Conservation (phyloP, 2,113 vertebrate species). For the Nycticebus coucang region DNA sequence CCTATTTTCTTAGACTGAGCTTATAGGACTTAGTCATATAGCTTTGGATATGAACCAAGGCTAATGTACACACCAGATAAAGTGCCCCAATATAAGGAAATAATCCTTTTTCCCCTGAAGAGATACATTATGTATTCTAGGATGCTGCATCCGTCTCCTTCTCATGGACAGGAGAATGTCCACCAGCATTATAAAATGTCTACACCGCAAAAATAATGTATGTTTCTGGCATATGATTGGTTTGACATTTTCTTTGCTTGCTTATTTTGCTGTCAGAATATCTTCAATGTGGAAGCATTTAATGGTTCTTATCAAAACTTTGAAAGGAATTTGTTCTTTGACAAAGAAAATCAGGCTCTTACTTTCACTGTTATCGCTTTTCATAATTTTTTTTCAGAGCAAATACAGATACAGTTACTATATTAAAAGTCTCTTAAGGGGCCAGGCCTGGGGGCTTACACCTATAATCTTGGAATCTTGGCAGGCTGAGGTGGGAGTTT, state of each 20-base stretch:
- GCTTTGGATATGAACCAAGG: background rate
- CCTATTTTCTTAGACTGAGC: background rate
- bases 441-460: too few relatives aligned
- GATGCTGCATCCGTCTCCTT: background rate
- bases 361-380: background rate
- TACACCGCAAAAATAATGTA: background rate
- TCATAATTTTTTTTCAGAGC: background rate
- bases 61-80: background rate
- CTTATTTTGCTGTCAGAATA: background rate
- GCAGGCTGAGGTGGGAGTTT: too few relatives aligned
- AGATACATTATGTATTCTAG: background rate
- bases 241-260: background rate
- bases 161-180: background rate
- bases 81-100: accelerated
- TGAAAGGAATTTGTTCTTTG: background rate
- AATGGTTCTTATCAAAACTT: background rate
- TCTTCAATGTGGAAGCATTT: background rate
- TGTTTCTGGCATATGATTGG: background rate
- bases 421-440: background rate
- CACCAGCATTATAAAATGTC: background rate
- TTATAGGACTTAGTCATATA: background rate
- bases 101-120: background rate
- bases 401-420: background rate
- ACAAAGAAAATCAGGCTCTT: background rate
- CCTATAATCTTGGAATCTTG: too few relatives aligned